These are phyloP conservation scores for Pararge aegeria DNA, from an alignment of 1,140 invertebrate species.

Conservation along the genomic window DNA sequence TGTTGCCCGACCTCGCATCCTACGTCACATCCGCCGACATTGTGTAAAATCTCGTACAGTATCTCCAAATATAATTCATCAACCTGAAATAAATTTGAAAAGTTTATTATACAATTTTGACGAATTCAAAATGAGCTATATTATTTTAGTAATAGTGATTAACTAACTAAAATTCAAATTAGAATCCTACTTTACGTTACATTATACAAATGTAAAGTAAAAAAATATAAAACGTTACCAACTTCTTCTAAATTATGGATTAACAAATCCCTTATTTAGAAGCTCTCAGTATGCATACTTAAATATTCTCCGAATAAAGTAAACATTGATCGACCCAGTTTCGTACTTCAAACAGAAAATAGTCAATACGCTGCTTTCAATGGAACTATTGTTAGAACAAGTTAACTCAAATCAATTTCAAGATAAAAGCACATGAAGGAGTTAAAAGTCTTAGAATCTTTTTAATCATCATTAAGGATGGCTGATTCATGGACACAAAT, in stretches of 20 bases:
- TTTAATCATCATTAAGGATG: not conserved
- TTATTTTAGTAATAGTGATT: too few relatives aligned
- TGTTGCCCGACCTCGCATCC: slow-evolving; percentile 84
- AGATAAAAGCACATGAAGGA: not conserved
- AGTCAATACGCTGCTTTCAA: slow-evolving; percentile 3
- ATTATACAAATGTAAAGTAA: too few relatives aligned
- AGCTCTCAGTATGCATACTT: not conserved
- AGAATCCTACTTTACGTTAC: too few relatives aligned
- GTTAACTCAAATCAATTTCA: not conserved
- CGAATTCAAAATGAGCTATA: not conserved
- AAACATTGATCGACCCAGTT: slow-evolving; percentile 22
- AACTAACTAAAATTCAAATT: too few relatives aligned
- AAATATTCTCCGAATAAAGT: not conserved
- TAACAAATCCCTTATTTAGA: not conserved
- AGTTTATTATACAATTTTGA: not conserved
- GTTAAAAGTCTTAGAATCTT: not conserved
- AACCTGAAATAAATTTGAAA: slow-evolving; percentile 81
- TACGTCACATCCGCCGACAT: slow-evolving; percentile 90
- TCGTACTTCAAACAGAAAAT: slow-evolving; percentile 16
- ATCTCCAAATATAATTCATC: slow-evolving; percentile 96
- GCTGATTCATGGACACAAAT: too few relatives aligned
- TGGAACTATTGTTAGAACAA: slow-evolving; percentile 10
- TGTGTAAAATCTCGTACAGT: slow-evolving; percentile 95
- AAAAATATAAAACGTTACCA: not conserved
- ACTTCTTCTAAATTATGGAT: not conserved